Conservation (phyloP, 2,888 invertebrate genomes). For the Scotopteryx bipunctaria region DNA sequence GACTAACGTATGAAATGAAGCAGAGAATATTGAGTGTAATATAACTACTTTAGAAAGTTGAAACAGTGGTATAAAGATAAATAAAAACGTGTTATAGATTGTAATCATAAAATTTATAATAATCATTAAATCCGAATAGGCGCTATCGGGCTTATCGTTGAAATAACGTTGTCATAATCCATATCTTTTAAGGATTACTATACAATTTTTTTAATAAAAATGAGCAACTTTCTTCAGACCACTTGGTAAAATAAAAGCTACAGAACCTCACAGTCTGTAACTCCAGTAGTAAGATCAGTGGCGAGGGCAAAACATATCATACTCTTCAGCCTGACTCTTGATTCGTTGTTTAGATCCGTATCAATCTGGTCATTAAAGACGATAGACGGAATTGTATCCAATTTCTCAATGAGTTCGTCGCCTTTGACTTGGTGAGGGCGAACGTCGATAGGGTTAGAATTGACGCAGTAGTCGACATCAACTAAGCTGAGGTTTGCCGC, state of each 20-base stretch:
- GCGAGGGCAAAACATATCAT: constrained; percentile 64
- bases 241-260: constrained; percentile 58
- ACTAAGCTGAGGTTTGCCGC: constrained; percentile 54
- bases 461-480: constrained; percentile 60
- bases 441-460: constrained; percentile 50
- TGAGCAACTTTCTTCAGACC: constrained; percentile 41
- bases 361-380: constrained; percentile 57
- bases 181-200: constrained; percentile 62
- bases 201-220: constrained; percentile 68
- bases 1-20: too few species aligned
- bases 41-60: too few species aligned
- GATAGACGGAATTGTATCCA: constrained; percentile 65
- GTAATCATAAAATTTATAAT: too few species aligned
- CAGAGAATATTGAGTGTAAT: too few species aligned
- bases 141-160: too few species aligned
- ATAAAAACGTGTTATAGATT: too few species aligned
- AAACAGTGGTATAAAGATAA: too few species aligned
- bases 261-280: constrained; percentile 46
- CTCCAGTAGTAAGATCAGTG: constrained; percentile 52
- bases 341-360: constrained; percentile 44
- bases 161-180: too few species aligned
- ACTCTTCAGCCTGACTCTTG: constrained; percentile 45
- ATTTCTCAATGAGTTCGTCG: constrained; percentile 44
- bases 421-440: constrained; percentile 56
- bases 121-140: too few species aligned